Evolutionary conservation across 2,888 invertebrate species (phyloP).

Genomic region (Pandemis cinnamomeana): DNA sequence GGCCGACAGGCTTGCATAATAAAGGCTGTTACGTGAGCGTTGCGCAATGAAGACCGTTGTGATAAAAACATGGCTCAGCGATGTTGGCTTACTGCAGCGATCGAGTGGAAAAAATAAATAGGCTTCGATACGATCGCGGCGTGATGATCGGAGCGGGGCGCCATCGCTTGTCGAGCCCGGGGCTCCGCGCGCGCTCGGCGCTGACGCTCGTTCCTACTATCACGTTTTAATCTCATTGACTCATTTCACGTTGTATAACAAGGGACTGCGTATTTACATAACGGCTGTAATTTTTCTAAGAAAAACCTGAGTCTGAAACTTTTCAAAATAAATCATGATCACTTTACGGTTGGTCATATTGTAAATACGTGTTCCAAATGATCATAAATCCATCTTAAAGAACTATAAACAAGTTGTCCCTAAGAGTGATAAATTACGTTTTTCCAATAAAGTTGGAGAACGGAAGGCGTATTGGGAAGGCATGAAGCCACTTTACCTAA

Average conservation of each 20-base stretch:
- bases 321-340: not conserved
- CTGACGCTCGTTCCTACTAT: slow-evolving; percentile 7
- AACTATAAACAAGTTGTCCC: slow-evolving; percentile 7
- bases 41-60: slow-evolving; percentile 25
- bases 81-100: slow-evolving; percentile 19
- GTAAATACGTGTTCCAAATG: not conserved
- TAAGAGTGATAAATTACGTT: slow-evolving; percentile 34
- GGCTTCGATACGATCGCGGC: slow-evolving; percentile 24
- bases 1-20: slow-evolving; percentile 17
- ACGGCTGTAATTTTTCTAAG: not conserved
- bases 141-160: slow-evolving; percentile 10
- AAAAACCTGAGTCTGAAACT: not conserved
- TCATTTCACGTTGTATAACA: slow-evolving; percentile 11
- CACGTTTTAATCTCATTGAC: slow-evolving; percentile 29
- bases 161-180: not conserved
- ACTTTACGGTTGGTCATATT: not conserved
- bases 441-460: slow-evolving; percentile 37
- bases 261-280: not conserved
- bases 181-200: not conserved
- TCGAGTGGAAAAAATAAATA: slow-evolving; percentile 32
- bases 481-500: slow-evolving; percentile 43
- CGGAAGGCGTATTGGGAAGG: slow-evolving; percentile 37
- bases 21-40: slow-evolving; percentile 24
- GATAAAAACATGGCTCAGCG: slow-evolving; percentile 18
- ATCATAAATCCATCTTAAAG: slow-evolving; percentile 2